Evolutionary conservation across 2,888 invertebrate species (phyloP).

Genomic region (Agelastica alni): DNA sequence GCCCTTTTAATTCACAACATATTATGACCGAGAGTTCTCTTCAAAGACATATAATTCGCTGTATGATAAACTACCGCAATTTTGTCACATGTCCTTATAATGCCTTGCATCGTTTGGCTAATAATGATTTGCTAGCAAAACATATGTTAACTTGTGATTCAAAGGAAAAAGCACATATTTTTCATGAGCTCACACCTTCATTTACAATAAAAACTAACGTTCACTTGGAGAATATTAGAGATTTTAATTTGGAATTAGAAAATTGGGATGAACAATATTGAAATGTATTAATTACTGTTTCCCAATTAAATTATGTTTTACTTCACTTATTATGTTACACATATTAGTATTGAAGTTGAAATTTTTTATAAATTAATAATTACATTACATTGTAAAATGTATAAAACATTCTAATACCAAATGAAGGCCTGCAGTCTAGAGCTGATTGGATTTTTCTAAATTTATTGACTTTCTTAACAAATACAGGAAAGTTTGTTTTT

Average conservation of each 20-base stretch:
- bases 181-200: slow-evolving; percentile 21
- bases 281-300: too few species aligned
- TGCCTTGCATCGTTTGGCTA: slow-evolving; percentile 47
- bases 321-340: too few species aligned
- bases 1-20: slow-evolving; percentile 51
- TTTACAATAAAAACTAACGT: slow-evolving; percentile 22
- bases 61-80: slow-evolving; percentile 50
- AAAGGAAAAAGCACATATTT: slow-evolving; percentile 18
- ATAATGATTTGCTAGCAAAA: slow-evolving; percentile 39
- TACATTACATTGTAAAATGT: too few species aligned
- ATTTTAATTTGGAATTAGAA: slow-evolving; percentile 40
- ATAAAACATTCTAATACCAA: too few species aligned
- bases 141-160: slow-evolving; percentile 46
- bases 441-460: too few species aligned
- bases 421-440: too few species aligned
- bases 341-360: too few species aligned
- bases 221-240: slow-evolving; percentile 34
- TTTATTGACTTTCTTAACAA: too few species aligned
- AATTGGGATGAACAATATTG: slow-evolving; percentile 43
- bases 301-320: too few species aligned
- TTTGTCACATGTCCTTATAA: slow-evolving; percentile 50
- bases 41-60: slow-evolving; percentile 51
- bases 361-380: too few species aligned
- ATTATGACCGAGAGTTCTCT: slow-evolving; percentile 42
- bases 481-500: too few species aligned